phyloP scores from a whole-genome alignment of 2,797 vertebrate species.

The Merluccius polli region DNA sequence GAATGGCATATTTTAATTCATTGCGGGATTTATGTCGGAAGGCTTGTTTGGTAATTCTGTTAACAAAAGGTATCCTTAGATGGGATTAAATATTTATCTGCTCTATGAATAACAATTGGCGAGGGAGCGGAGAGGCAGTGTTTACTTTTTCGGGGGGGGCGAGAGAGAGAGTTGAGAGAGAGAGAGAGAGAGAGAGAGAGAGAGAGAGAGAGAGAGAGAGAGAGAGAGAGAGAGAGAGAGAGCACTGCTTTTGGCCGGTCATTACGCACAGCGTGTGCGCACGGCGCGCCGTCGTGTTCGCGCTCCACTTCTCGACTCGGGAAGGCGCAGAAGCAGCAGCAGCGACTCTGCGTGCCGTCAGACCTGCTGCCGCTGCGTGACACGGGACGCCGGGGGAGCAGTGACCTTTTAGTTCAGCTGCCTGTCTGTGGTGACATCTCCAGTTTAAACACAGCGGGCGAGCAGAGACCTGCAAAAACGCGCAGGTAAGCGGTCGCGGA shows the following conservation, averaged over 20 bases:
- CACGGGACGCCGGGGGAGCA: too few species aligned
- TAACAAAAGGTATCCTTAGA: conserved; percentile 85
- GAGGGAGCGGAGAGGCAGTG: conserved; percentile 46
- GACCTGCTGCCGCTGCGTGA: too few species aligned
- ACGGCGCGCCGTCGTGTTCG: not conserved
- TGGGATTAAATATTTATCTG: conserved; percentile 79
- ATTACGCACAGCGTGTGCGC: not conserved
- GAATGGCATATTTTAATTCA: conserved; percentile 33
- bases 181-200: not conserved
- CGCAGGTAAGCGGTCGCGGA: too few species aligned
- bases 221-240: not conserved
- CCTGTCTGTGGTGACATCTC: too few species aligned
- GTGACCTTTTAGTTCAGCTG: too few species aligned
- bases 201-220: not conserved
- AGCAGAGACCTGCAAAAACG: too few species aligned
- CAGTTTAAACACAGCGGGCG: too few species aligned
- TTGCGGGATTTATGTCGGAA: conserved; percentile 63
- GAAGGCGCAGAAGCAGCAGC: too few species aligned
- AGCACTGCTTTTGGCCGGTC: not conserved
- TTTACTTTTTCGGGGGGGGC: not conserved
- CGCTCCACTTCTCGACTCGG: too few species aligned
- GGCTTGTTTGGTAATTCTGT: conserved; percentile 78
- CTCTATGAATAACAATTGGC: conserved; percentile 81
- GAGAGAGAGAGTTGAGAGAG: not conserved
- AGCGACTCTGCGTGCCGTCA: too few species aligned